Evolutionary conservation across 2,888 invertebrate genomes (phyloP).

Genomic region (Apamea anceps): DNA sequence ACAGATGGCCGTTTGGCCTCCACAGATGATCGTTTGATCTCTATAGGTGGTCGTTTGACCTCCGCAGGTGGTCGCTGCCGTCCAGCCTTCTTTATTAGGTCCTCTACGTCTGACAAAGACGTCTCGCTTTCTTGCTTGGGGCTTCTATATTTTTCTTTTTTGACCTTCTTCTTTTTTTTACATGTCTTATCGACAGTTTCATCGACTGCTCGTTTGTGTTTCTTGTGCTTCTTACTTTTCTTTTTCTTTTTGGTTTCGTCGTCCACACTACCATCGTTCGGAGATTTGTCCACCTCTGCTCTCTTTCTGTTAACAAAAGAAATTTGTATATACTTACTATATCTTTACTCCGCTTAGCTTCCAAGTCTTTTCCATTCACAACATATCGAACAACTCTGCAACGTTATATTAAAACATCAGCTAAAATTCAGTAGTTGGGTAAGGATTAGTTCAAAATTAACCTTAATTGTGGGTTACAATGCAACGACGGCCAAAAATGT

Average conservation of each 20-base stretch:
- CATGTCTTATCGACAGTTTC: conserved; percentile 87
- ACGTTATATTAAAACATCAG: conserved; percentile 66
- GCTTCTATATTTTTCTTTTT: conserved; percentile 90
- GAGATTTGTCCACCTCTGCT: conserved; percentile 68
- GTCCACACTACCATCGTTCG: conserved; percentile 74
- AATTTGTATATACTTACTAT: conserved; percentile 76
- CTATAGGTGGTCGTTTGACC: conserved; percentile 60
- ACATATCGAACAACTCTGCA: conserved; percentile 78
- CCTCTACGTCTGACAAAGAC: conserved; percentile 83
- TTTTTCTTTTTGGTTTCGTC: conserved; percentile 87
- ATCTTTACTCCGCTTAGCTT: conserved; percentile 49
- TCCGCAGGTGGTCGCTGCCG: conserved; percentile 64
- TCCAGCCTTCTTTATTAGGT: conserved; percentile 82
- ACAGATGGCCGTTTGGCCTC: conserved; percentile 62
- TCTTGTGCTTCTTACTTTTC: conserved; percentile 91
- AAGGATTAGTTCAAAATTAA: conserved; percentile 1
- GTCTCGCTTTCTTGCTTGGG: conserved; percentile 83
- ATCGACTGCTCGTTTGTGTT: conserved; percentile 91
- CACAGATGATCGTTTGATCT: conserved; percentile 49
- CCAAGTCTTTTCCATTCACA: conserved; percentile 70
- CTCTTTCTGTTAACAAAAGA: conserved; percentile 67
- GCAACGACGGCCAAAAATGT: conserved; percentile 2
- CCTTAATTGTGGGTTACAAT: conserved; percentile 32
- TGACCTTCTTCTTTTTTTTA: conserved; percentile 90
- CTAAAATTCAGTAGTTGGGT: conserved; percentile 15